These are phyloP conservation scores for Odontomyia ornata DNA, from an alignment of 2,888 invertebrate species.

Conservation along the genomic window DNA sequence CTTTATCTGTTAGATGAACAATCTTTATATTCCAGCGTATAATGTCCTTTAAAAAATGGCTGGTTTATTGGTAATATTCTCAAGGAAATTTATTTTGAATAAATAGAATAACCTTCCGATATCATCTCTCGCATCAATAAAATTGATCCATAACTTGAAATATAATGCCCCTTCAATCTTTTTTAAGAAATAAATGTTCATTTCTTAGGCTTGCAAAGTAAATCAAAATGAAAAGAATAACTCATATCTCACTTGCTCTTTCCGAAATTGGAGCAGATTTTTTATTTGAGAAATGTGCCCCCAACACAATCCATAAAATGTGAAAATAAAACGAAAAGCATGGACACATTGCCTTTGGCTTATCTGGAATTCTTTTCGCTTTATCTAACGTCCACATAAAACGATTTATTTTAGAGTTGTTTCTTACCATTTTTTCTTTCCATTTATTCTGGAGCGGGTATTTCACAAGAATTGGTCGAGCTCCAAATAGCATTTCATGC, in stretches of 20 bases:
- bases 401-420: conserved; percentile 48
- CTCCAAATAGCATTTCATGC: not conserved
- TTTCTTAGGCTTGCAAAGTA: too few species aligned
- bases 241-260: not conserved
- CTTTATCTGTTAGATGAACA: too few species aligned
- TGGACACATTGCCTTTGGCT: conserved; percentile 30
- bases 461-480: not conserved
- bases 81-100: too few species aligned
- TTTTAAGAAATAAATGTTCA: too few species aligned
- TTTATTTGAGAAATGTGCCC: not conserved
- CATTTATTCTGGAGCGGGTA: not conserved
- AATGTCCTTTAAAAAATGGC: too few species aligned
- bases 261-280: not conserved
- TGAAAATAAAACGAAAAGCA: conserved; percentile 34
- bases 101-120: too few species aligned
- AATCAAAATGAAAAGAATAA: too few species aligned
- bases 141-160: too few species aligned
- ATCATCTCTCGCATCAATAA: too few species aligned
- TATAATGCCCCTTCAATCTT: not conserved
- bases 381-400: conserved; percentile 45
- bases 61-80: too few species aligned
- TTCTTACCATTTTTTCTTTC: conserved; percentile 34
- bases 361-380: conserved; percentile 47
- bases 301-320: conserved; percentile 10
- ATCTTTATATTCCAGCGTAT: too few species aligned